Evolutionary conservation across 2,797 vertebrate genomes (phyloP).

Genomic region (Sebastes paucispinis): DNA sequence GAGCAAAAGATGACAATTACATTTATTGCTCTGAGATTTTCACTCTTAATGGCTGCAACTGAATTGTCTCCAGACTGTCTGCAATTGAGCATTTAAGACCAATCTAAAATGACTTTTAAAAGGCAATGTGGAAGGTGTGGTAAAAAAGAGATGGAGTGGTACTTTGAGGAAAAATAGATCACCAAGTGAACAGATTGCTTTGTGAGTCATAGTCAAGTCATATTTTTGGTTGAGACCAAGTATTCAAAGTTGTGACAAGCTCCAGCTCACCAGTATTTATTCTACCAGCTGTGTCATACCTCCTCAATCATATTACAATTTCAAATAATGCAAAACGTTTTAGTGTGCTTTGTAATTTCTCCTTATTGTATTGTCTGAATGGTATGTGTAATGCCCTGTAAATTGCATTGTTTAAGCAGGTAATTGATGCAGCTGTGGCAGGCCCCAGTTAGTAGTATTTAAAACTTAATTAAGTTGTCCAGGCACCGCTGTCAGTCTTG

Average conservation of each 20-base stretch:
- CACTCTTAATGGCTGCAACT: not conserved
- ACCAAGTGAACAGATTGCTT: not conserved
- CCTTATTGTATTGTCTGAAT: not conserved
- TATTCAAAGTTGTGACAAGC: not conserved
- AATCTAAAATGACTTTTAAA: not conserved
- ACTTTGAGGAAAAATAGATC: not conserved
- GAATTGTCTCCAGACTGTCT: slow-evolving; percentile 10
- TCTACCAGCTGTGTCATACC: not conserved
- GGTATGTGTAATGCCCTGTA: not conserved
- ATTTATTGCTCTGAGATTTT: slow-evolving; percentile 13
- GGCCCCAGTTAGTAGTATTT: not conserved
- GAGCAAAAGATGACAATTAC: slow-evolving; percentile 21
- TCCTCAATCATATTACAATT: not conserved
- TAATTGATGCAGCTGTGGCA: not conserved
- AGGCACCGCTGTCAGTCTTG: not conserved
- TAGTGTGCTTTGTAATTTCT: not conserved
- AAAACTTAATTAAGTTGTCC: not conserved
- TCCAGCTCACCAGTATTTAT: not conserved
- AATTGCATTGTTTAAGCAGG: not conserved
- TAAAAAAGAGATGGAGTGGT: not conserved
- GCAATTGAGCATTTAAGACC: not conserved
- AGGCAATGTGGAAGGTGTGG: not conserved
- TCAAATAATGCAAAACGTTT: not conserved
- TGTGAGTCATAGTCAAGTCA: not conserved
- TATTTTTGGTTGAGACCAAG: not conserved